A percentile compares a stretch with the other conserved stretches of the same genome.
These are phyloP conservation scores for Columba janthina DNA, from an alignment of 2,113 vertebrate species.

Conservation along the genomic window DNA sequence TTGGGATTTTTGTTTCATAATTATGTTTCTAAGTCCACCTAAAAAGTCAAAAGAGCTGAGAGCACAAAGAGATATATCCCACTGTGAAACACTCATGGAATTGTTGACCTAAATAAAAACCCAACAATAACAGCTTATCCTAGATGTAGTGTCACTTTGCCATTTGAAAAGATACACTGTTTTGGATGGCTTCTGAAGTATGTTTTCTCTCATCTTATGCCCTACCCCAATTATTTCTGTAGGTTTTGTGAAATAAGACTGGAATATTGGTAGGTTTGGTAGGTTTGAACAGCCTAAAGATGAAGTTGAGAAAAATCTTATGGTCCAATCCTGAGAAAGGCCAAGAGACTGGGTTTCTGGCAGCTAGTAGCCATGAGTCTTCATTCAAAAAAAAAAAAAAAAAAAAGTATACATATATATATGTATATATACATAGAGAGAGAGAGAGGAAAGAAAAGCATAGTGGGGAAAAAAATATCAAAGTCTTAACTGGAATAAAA, in stretches of 20 bases:
- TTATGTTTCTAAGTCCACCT: not conserved
- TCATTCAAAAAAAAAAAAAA: not conserved
- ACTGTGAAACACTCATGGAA: not conserved
- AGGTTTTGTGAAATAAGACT: not conserved
- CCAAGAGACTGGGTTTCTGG: not conserved
- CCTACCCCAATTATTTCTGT: not conserved
- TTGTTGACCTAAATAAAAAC: not conserved
- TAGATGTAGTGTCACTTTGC: not conserved
- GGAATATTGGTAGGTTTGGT: rapidly evolving
- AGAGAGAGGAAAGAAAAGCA: not conserved
- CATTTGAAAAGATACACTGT: not conserved
- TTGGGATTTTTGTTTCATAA: not conserved
- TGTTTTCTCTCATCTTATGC: not conserved
- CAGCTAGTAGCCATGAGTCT: not conserved
- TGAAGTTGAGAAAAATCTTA: not conserved
- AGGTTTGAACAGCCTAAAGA: not conserved
- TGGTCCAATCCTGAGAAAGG: not conserved
- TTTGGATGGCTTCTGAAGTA: not conserved
- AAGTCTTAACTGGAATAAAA: not conserved
- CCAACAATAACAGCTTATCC: not conserved
- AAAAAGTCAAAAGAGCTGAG: not conserved
- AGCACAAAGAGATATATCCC: not conserved
- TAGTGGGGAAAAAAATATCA: not conserved
- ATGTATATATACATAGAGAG: no score
- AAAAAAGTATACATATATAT: no score